phyloP scores from a whole-genome alignment of 2,797 vertebrate species.

The Ctenochaetus hawaiiensis region DNA sequence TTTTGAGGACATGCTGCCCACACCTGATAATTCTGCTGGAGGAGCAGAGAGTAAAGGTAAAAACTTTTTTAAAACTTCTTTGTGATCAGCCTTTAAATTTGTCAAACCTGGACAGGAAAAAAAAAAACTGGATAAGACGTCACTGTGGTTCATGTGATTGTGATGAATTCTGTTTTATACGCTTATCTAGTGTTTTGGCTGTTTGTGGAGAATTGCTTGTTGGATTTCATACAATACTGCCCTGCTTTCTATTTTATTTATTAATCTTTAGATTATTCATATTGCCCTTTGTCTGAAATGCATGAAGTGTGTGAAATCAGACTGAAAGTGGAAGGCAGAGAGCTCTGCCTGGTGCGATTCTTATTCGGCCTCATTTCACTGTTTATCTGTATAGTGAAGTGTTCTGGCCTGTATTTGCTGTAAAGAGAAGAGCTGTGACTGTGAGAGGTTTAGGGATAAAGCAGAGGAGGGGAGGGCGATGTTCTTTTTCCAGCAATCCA shows the following conservation, averaged over 20 bases:
- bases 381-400: slow-evolving; percentile 1
- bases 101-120: not conserved
- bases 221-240: slow-evolving; percentile 3
- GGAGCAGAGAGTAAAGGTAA: slow-evolving; percentile 95
- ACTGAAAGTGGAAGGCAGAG: not conserved
- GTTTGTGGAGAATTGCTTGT: too few relatives aligned
- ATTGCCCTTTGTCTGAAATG: slow-evolving; percentile 39
- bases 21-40: slow-evolving; percentile 92
- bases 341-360: not conserved
- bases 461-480: slow-evolving; percentile 16
- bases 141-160: not conserved
- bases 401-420: not conserved
- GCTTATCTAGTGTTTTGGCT: not conserved
- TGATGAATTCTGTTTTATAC: not conserved
- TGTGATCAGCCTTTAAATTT: slow-evolving; percentile 10
- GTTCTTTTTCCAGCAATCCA: slow-evolving; percentile 44
- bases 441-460: slow-evolving; percentile 27
- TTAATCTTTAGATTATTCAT: slow-evolving; percentile 44
- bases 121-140: not conserved
- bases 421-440: slow-evolving; percentile 8
- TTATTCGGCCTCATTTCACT: slow-evolving; percentile 22
- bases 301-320: slow-evolving; percentile 21
- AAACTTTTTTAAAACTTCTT: not conserved
- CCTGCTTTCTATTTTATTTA: slow-evolving; percentile 38
- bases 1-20: slow-evolving; percentile 98